Conservation (phyloP, 2,797 vertebrate species). For the Ispidina picta region DNA sequence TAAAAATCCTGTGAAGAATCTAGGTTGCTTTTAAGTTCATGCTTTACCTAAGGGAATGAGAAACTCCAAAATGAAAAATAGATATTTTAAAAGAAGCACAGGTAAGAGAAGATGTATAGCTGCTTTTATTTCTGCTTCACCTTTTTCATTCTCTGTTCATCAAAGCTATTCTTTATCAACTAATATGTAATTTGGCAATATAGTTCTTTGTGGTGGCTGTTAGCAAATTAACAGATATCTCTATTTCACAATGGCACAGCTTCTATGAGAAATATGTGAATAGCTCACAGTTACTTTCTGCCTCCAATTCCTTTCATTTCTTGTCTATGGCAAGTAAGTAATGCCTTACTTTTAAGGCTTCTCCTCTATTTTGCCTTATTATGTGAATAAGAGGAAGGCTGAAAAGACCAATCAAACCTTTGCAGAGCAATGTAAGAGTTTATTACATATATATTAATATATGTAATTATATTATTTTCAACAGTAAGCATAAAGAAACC, state of each 20-base stretch:
- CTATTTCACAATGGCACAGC: too few species aligned
- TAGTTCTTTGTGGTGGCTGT: neutral
- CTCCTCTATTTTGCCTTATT: neutral
- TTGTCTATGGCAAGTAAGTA: neutral
- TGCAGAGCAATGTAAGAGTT: neutral
- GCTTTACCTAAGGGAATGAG: slow-evolving; percentile 79
- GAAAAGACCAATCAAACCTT: neutral
- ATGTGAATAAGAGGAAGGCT: neutral
- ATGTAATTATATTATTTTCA: too few species aligned
- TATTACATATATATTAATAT: too few species aligned
- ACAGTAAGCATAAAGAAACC: neutral
- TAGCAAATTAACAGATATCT: slow-evolving; percentile 36
- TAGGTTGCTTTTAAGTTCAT: slow-evolving; percentile 81
- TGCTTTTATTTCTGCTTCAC: slow-evolving; percentile 29
- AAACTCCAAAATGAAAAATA: slow-evolving; percentile 81
- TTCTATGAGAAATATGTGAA: neutral
- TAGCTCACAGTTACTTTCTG: neutral
- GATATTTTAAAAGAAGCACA: slow-evolving; percentile 64
- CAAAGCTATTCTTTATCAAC: neutral
- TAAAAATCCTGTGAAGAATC: slow-evolving; percentile 81
- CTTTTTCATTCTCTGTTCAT: slow-evolving; percentile 46
- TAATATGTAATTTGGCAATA: neutral
- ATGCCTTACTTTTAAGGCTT: neutral
- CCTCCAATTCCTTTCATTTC: neutral
- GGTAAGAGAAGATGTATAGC: slow-evolving; percentile 68